Percentiles rank a stretch among this genome's conserved stretches.
Evolutionary conservation across 2,797 vertebrate species (phyloP).

Genomic region (Enteromius afrohamiltoni): DNA sequence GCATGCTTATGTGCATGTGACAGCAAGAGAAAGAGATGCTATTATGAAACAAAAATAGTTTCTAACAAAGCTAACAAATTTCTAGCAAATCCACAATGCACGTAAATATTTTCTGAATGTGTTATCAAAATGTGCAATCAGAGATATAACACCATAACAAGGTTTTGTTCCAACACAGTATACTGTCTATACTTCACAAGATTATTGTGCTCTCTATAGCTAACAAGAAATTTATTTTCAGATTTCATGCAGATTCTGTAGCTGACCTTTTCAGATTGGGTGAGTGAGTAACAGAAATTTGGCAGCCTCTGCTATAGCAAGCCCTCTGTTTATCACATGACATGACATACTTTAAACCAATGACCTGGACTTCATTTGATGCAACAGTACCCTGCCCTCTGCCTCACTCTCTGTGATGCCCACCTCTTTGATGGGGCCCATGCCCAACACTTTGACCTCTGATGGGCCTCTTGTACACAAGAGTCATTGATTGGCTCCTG

Average conservation of each 20-base stretch:
- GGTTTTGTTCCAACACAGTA: background rate
- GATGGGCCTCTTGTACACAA: background rate
- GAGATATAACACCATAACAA: background rate
- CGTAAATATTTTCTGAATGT: background rate
- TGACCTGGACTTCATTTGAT: slow-evolving; percentile 5
- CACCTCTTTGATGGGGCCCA: background rate
- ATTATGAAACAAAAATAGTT: background rate
- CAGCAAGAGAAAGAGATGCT: background rate
- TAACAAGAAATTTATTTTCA: background rate
- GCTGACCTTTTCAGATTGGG: background rate
- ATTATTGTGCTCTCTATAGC: background rate
- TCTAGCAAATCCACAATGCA: background rate
- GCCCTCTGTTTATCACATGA: slow-evolving; percentile 16
- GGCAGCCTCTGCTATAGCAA: background rate
- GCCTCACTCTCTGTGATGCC: slow-evolving; percentile 4
- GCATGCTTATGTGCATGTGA: background rate
- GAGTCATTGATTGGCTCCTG: background rate
- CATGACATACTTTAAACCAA: slow-evolving; percentile 22
- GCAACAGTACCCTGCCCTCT: slow-evolving; percentile 13
- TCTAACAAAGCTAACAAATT: background rate
- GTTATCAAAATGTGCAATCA: background rate
- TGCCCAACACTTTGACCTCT: background rate
- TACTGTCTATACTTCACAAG: background rate
- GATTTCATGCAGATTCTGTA: background rate
- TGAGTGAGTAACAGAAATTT: slow-evolving; percentile 10